Evolutionary conservation across 1,140 invertebrate species (phyloP).

Genomic region (Diachasma alloeum): DNA sequence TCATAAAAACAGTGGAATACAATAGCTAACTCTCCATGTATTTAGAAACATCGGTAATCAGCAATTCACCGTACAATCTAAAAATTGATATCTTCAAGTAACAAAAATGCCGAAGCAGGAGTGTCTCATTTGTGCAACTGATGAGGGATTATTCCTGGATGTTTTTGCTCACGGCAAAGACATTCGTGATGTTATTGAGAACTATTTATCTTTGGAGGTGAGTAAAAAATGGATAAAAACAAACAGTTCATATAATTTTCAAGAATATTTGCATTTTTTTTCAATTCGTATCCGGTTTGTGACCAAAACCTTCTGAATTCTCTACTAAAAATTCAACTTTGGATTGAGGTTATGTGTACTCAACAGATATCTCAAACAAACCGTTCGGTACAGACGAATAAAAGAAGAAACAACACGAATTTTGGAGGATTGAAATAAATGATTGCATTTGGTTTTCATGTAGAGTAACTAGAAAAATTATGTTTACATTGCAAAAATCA

Average conservation of each 20-base stretch:
- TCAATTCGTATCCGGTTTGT: not conserved
- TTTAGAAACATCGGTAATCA: not conserved
- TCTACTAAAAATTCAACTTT: too few species aligned
- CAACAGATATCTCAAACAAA: too few species aligned
- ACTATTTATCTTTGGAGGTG: constrained; percentile 53
- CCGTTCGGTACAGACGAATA: too few species aligned
- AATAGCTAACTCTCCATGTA: not conserved
- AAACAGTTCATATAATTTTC: not conserved
- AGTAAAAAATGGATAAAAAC: not conserved
- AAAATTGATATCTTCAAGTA: not conserved
- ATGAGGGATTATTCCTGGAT: constrained; percentile 58
- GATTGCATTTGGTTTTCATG: too few species aligned
- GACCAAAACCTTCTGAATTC: too few species aligned
- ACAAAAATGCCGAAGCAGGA: constrained; percentile 45
- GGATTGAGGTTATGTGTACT: too few species aligned
- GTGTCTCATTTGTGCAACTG: constrained; percentile 57
- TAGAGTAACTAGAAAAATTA: too few species aligned
- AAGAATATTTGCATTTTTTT: not conserved
- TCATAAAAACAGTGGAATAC: not conserved
- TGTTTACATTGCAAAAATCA: not conserved
- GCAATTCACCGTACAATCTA: not conserved
- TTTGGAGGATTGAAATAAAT: too few species aligned
- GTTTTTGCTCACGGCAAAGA: constrained; percentile 37
- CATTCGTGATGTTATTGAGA: constrained; percentile 44
- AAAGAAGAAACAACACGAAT: too few species aligned